Conservation (phyloP, 2,113 vertebrate species). For the Cisticola juncidis region DNA sequence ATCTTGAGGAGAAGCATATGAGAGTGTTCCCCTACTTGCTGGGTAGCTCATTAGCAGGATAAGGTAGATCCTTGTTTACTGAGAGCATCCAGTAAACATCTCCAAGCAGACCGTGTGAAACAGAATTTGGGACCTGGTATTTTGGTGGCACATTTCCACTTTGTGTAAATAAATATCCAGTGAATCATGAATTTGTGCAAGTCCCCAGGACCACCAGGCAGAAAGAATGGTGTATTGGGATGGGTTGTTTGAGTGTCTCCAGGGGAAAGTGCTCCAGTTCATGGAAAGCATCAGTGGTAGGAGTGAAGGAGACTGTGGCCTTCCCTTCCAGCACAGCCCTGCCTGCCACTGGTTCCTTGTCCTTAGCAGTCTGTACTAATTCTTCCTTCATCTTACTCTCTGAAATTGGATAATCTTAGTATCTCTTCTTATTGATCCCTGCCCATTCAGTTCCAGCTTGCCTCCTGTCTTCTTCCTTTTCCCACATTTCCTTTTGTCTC, state of each 20-base stretch:
- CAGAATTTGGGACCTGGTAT: background rate
- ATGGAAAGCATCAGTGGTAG: background rate
- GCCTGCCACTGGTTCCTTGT: background rate
- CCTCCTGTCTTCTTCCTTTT: background rate
- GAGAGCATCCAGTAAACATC: too few species aligned
- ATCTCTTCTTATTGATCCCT: background rate
- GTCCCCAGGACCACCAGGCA: background rate
- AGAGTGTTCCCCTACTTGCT: background rate
- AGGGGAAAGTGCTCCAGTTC: background rate
- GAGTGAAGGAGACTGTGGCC: background rate
- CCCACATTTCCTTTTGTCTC: background rate
- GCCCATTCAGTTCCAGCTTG: background rate
- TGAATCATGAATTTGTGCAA: background rate
- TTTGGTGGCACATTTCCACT: background rate
- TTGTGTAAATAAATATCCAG: background rate
- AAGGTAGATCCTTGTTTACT: background rate
- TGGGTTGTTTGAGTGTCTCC: background rate
- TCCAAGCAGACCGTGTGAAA: background rate
- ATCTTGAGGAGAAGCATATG: background rate
- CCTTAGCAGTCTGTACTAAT: background rate
- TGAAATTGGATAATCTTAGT: background rate
- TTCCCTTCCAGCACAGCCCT: background rate
- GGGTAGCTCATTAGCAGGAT: background rate
- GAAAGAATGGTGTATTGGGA: background rate
- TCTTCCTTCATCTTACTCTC: background rate